A percentile compares a stretch with the other conserved stretches of the same genome.
Evolutionary conservation across 2,113 vertebrate genomes (phyloP).

Genomic region (Xiphophorus maculatus): DNA sequence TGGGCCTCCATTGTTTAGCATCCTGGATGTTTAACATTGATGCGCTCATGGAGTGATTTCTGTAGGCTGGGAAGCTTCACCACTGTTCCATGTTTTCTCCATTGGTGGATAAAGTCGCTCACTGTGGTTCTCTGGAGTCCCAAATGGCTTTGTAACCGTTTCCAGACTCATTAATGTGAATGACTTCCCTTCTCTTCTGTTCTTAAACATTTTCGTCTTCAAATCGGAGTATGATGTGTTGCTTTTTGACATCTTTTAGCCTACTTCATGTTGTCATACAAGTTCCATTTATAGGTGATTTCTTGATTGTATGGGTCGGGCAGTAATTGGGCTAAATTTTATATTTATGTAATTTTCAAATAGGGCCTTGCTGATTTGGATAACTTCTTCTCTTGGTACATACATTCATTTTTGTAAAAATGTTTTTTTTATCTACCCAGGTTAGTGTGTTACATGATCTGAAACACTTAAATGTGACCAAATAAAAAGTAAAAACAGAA

Average conservation of each 20-base stretch:
- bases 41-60: not conserved
- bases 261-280: not conserved
- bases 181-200: not conserved
- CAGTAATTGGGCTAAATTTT: not conserved
- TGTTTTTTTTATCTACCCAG: too few relatives aligned
- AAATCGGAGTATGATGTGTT: not conserved
- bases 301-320: not conserved
- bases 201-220: not conserved
- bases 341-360: not conserved
- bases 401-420: not conserved
- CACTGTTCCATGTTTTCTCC: not conserved
- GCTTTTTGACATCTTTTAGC: not conserved
- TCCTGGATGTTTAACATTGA: not conserved
- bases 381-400: not conserved
- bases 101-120: not conserved
- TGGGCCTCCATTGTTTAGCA: not conserved
- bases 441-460: not conserved
- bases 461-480: not conserved
- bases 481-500: not conserved
- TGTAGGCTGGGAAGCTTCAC: too few relatives aligned
- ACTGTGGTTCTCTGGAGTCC: not conserved
- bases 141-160: not conserved
- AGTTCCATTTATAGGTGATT: not conserved
- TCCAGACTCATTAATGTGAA: not conserved
- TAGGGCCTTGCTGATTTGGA: too few relatives aligned